These are phyloP conservation scores for Myrmophylax atrothorax DNA, from an alignment of 2,113 vertebrate species.

Conservation along the genomic window DNA sequence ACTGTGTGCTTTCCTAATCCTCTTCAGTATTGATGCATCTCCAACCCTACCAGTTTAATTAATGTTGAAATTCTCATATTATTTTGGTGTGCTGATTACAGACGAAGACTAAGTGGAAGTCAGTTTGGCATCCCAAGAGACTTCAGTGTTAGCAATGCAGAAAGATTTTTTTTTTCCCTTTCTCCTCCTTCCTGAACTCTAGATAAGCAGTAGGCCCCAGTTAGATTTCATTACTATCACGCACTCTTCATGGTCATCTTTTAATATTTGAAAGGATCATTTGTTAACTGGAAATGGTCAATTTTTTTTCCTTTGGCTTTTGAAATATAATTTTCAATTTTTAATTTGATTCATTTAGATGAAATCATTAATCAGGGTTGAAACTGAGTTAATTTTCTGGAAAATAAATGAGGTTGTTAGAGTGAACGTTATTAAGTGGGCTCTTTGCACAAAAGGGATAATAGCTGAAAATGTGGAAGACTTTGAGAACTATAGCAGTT, in stretches of 20 bases:
- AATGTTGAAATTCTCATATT: constrained; percentile 68
- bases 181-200: constrained; percentile 59
- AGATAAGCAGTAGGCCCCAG: constrained; percentile 78
- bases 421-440: constrained; percentile 95
- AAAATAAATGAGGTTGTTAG: constrained; percentile 99
- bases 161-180: neutral
- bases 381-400: constrained; percentile 99
- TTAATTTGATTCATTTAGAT: constrained; percentile 99
- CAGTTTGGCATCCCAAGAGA: constrained; percentile 70
- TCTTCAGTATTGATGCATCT: constrained; percentile 58
- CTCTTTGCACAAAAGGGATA: constrained; percentile 80
- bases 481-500: constrained; percentile 67
- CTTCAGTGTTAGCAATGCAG: constrained; percentile 71
- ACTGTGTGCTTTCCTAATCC: constrained; percentile 63
- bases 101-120: constrained; percentile 69
- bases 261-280: constrained; percentile 99
- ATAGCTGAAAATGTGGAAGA: constrained; percentile 79
- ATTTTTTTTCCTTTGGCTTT: constrained; percentile 91
- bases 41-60: constrained; percentile 68
- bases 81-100: constrained; percentile 77
- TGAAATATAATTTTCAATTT: constrained; percentile 99
- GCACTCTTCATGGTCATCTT: constrained; percentile 85
- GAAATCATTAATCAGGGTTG: constrained; percentile 99
- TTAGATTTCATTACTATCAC: constrained; percentile 85
- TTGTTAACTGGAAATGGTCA: constrained; percentile 95